Percentiles rank a stretch among this genome's conserved stretches.
Conservation (phyloP, 2,113 vertebrate species). For the Oreochromis aureus region DNA sequence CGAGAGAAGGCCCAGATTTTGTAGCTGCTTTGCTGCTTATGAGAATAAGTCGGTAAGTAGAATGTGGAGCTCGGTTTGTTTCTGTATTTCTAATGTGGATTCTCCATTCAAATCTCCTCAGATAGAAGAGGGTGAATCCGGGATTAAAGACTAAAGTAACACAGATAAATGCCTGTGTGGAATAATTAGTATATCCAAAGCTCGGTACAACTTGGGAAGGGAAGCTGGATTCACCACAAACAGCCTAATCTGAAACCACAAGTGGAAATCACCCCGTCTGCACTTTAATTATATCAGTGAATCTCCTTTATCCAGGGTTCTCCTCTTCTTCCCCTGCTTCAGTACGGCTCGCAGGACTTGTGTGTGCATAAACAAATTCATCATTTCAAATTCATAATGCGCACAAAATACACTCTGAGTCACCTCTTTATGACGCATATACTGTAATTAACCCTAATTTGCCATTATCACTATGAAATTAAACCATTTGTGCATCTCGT, state of each 20-base stretch:
- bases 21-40: background rate
- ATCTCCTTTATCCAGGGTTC: background rate
- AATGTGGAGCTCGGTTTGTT: background rate
- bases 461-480: background rate
- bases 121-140: background rate
- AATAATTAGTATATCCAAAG: background rate
- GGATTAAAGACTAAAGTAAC: slow-evolving; percentile 11
- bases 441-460: background rate
- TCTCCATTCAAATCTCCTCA: background rate
- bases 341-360: background rate
- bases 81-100: background rate
- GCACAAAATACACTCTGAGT: background rate
- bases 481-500: background rate
- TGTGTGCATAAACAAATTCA: background rate
- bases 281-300: background rate
- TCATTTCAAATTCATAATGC: background rate
- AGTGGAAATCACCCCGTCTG: background rate
- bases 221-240: background rate
- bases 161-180: background rate
- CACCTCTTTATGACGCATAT: background rate
- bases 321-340: background rate
- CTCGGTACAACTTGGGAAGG: background rate
- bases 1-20: background rate
- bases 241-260: background rate
- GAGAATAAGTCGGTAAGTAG: background rate